Percentiles rank a stretch among this genome's conserved stretches.
phyloP scores from a whole-genome alignment of 2,113 vertebrate genomes.

The Varanus salvator region DNA sequence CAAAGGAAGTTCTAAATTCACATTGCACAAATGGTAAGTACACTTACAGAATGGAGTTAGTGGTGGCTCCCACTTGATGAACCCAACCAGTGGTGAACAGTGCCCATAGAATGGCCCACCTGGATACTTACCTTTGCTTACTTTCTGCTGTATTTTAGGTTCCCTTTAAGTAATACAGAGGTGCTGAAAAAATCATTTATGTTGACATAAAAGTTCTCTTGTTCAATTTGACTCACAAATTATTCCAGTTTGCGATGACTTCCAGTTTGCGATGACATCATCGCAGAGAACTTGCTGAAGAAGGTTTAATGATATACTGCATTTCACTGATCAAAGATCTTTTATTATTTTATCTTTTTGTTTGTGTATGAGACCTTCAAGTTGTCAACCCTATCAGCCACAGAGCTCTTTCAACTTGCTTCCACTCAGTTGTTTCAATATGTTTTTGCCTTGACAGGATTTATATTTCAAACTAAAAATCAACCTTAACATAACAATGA shows the following conservation, averaged over 20 bases:
- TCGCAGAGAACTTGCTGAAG: neutral
- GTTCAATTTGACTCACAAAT: slow-evolving; percentile 18
- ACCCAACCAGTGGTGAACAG: too few species aligned
- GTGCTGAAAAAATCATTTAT: slow-evolving; percentile 11
- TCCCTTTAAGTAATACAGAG: neutral
- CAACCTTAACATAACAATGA: neutral
- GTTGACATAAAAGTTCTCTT: slow-evolving; percentile 22
- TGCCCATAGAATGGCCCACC: too few species aligned
- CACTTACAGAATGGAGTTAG: too few species aligned
- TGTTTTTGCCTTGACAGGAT: neutral
- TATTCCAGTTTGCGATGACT: neutral
- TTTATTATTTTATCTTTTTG: neutral
- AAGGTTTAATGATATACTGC: neutral
- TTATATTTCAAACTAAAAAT: neutral
- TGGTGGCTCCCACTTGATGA: too few species aligned
- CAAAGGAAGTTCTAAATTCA: too few species aligned
- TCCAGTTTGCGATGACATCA: neutral
- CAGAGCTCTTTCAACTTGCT: neutral
- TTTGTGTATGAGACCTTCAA: neutral
- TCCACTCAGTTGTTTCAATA: neutral
- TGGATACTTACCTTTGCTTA: neutral
- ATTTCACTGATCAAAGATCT: slow-evolving; percentile 25
- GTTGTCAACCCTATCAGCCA: neutral
- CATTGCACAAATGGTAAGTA: too few species aligned
- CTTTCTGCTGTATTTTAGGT: neutral